Base-by-base conservation (phyloP, 2,797 vertebrate species). In the Philypnodon macrostomus region DNA sequence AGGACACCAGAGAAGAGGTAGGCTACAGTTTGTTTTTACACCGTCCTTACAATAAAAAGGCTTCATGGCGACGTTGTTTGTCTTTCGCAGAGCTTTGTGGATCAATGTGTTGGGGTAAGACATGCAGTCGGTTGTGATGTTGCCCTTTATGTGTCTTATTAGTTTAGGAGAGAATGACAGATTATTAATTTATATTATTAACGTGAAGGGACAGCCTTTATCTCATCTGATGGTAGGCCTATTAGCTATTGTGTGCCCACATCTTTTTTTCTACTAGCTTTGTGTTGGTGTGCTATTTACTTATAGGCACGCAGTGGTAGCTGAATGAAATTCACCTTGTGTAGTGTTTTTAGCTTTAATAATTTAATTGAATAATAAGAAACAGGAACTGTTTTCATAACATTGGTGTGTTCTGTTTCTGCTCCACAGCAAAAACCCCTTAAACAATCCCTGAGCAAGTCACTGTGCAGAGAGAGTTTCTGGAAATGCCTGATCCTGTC, bases 401-500 rank as follows among this genome's bases (percentile, higher is more conserved):
- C n/a, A n/a, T n/a, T n/a, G n/a, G 34, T 36, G 29, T 56, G 14
- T 56, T 47, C 39, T 59, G 6, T 49, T 8, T 29, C 15, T 75
- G 23, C n/a, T 58, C 65, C 15, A 61, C 90, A 98, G 95, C 95
- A 98, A 81, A 90, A 89, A 60, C 94, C 95, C 0, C 84, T 95
- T 79, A 95, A 93, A 81, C 95, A 96, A 59, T 94, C 95, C 30
- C 85, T 98, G 83, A 96, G 93, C 88, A 97, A 97, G 83, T 96
- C 95, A 0, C 84, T 98, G 54, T 98, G 94, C 77, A 90, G 95
- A 64, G 96, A 97, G 81, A 95, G 91, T 68, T 95, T 97, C 74
- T 98, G 96, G 95, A 98, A 98, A 92, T 98, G 96, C 84, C 83
- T 98, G 39, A 85, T 98, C 63, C 86, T 98, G 17, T 97, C 96